phyloP scores from a whole-genome alignment of 2,888 invertebrate species.

The Dicroscelio sp. region DNA sequence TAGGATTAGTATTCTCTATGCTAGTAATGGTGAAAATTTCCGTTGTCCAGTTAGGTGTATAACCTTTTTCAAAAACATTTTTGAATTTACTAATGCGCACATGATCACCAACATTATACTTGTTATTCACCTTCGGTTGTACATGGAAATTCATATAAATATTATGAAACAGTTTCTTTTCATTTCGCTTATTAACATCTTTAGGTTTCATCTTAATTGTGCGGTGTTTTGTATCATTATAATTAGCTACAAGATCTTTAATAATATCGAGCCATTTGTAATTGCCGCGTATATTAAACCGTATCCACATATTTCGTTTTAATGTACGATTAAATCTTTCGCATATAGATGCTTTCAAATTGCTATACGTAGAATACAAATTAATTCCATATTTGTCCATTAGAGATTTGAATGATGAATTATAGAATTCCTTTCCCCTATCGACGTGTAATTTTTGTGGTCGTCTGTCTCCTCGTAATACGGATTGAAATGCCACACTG shows the following conservation, averaged over 20 bases:
- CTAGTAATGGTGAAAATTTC: neutral
- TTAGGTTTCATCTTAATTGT: conserved; percentile 22
- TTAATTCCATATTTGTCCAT: neutral
- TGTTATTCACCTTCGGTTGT: neutral
- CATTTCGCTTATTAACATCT: neutral
- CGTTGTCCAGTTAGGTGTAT: neutral
- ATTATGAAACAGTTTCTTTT: neutral
- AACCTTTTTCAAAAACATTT: conserved; percentile 1
- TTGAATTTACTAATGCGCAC: neutral
- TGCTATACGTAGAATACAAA: conserved; percentile 17
- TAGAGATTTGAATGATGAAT: neutral
- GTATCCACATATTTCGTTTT: neutral
- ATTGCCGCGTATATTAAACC: neutral
- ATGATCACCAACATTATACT: neutral
- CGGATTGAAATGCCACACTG: conserved; percentile 77
- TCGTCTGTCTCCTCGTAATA: conserved; percentile 47
- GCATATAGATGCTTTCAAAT: neutral
- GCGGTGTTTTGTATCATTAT: conserved; percentile 56
- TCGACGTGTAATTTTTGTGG: conserved; percentile 59
- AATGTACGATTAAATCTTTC: neutral
- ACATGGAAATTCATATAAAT: neutral
- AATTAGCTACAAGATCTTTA: conserved; percentile 79
- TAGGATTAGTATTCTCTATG: neutral
- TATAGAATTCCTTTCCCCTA: neutral
- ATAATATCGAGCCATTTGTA: neutral